phyloP scores from a whole-genome alignment of 2,888 invertebrate genomes.

The Lypha dubia region DNA sequence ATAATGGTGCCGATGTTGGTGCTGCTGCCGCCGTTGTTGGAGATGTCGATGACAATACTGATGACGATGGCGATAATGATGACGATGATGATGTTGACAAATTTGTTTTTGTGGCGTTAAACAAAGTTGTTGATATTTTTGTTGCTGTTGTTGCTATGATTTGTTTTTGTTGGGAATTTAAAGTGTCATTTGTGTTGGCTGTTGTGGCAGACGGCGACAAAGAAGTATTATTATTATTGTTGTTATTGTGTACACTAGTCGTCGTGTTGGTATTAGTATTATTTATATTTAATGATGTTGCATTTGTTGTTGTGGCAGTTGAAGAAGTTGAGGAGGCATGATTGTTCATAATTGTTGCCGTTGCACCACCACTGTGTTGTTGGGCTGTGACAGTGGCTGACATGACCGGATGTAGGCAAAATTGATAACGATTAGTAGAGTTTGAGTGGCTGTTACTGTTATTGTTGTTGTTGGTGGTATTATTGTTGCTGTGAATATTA shows the following conservation, averaged over 20 bases:
- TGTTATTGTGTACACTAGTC: constrained; percentile 22
- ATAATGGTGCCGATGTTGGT: background rate
- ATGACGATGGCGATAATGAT: constrained; percentile 6
- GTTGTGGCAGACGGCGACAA: constrained; percentile 31
- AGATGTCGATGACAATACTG: background rate
- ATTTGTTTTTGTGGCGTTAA: constrained; percentile 65
- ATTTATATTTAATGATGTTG: constrained; percentile 26
- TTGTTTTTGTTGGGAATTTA: constrained; percentile 48
- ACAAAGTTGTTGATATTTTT: constrained; percentile 64
- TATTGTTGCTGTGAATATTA: constrained; percentile 47
- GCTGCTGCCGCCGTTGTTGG: background rate
- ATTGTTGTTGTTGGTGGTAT: constrained; percentile 41
- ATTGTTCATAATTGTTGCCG: constrained; percentile 71
- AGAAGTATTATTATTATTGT: constrained; percentile 9
- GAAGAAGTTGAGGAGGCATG: constrained; percentile 9
- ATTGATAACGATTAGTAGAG: constrained; percentile 76
- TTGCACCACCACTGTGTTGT: constrained; percentile 35
- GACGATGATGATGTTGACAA: constrained; percentile 44
- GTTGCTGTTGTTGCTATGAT: constrained; percentile 52
- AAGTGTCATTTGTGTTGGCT: constrained; percentile 49
- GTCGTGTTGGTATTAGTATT: constrained; percentile 2
- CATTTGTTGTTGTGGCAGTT: constrained; percentile 45
- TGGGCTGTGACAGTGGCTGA: constrained; percentile 55
- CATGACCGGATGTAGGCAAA: constrained; percentile 72
- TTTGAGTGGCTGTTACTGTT: constrained; percentile 62